Conservation (phyloP, 2,888 invertebrate genomes). For the Eledona agricola region DNA sequence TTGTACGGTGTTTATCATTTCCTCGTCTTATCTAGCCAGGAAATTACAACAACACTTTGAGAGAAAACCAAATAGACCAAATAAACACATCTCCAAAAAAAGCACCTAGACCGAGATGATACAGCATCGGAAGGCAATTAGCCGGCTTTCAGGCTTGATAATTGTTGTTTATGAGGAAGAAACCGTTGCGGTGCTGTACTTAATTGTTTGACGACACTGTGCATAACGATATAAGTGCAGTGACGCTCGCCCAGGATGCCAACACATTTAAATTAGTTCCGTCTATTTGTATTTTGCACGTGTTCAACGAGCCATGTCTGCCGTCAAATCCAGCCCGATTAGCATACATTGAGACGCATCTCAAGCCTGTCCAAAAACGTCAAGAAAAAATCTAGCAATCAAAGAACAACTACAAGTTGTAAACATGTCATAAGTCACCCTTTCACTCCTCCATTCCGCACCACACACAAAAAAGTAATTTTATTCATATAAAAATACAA, state of each 20-base stretch:
- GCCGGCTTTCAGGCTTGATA: too few relatives aligned
- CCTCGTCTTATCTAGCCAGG: constrained; percentile 26
- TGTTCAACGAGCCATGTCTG: constrained; percentile 24
- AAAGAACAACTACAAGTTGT: too few relatives aligned
- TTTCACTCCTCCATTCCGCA: too few relatives aligned
- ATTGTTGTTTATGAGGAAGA: too few relatives aligned
- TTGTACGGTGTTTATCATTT: constrained; percentile 29
- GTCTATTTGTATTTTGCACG: constrained; percentile 22
- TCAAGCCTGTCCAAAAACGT: constrained; percentile 11
- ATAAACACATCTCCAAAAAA: constrained; percentile 9
- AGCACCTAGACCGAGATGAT: constrained; percentile 1
- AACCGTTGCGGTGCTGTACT: too few relatives aligned
- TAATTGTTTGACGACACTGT: too few relatives aligned
- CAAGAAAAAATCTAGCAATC: constrained; percentile 18
- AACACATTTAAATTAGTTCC: constrained; percentile 28
- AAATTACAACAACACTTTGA: constrained; percentile 16
- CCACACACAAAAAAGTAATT: too few relatives aligned
- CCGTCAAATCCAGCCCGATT: constrained; percentile 5
- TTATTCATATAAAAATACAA: too few relatives aligned
- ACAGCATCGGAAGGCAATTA: constrained; percentile 1
- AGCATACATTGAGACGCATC: constrained; percentile 16
- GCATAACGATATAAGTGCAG: too few relatives aligned
- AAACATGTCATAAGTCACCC: too few relatives aligned
- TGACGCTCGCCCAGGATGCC: constrained; percentile 4
- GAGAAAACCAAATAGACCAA: constrained; percentile 30